phyloP scores from a whole-genome alignment of 2,888 invertebrate species.

The Erebia epiphron region DNA sequence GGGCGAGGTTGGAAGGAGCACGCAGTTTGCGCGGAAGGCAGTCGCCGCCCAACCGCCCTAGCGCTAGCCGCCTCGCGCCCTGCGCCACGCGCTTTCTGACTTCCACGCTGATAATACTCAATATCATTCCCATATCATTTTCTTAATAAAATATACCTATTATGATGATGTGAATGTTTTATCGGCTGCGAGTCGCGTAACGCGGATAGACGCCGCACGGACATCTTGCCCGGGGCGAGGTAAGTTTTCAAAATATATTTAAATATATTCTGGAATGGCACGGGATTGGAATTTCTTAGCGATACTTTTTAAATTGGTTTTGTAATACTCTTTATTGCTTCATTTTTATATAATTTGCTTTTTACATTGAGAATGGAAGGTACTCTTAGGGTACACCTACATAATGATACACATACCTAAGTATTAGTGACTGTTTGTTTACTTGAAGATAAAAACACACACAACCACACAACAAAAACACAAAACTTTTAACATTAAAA shows the following conservation, averaged over 20 bases:
- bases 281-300: constrained; percentile 23
- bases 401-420: not conserved
- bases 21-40: constrained; percentile 61
- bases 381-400: not conserved
- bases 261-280: constrained; percentile 28
- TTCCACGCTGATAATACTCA: constrained; percentile 49
- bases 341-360: not conserved
- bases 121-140: constrained; percentile 42
- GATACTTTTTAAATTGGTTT: constrained; percentile 27
- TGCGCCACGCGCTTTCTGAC: constrained; percentile 48
- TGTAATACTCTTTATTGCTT: constrained; percentile 17
- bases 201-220: constrained; percentile 47
- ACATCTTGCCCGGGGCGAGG: constrained; percentile 56
- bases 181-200: constrained; percentile 38
- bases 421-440: constrained; percentile 11
- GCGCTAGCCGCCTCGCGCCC: constrained; percentile 56
- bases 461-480: no score
- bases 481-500: not conserved
- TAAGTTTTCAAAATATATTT: constrained; percentile 57
- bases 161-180: constrained; percentile 18
- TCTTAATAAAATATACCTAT: constrained; percentile 23
- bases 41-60: constrained; percentile 79
- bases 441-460: constrained; percentile 11
- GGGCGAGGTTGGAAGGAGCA: constrained; percentile 69
- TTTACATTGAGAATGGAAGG: not conserved